Base-by-base conservation (phyloP, 2,888 invertebrate species). In the Brachyopa scutellaris region DNA sequence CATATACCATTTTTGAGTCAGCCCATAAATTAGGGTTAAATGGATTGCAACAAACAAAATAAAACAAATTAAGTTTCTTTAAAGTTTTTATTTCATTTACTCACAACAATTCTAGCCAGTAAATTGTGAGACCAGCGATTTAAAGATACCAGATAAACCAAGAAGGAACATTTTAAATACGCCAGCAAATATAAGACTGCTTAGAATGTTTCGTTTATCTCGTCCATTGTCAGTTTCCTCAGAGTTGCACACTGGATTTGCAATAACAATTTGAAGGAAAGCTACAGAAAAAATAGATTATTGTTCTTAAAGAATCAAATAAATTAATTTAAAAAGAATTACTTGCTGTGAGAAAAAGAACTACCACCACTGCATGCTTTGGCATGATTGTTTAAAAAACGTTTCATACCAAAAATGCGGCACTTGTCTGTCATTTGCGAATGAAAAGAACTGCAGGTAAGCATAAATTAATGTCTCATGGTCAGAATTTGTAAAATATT, bases 311-410 rank as follows among this genome's bases (percentile, higher is more conserved):
- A 9, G 31, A 9, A 2, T 9, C 7, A 21, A 55, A 31, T 11
- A n/a, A 19, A 3, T 17, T n/a, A n/a, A n/a, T n/a, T n/a, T n/a
- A n/a, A n/a, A n/a, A 9, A 2, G 5, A 47, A 13, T 53, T 45
- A 61, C 61, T 31, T 45, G 13, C n/a, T 17, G 17, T 11, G 7
- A 61, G 29, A 4, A 42, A 2, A n/a, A 61, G 31, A 29, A 61
- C 45, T 29, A 47, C 29, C 4, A 31, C 7, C 13, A 47, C 29
- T 31, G 42, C 29, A 47, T 31, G 4, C 45, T 33, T 45, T 45
- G 31, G 29, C 61, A 45, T 61, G 61, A 45, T 26, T 31, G 11
- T 21, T 11, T 21, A 11, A 17, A 17, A 45, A 61, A 61, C 45
- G 42, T 45, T 13, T 42, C 5, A 8, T n/a, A 19, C 19, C 6